Evolutionary conservation across 2,888 invertebrate genomes (phyloP), one percentile per base, ranked within the genome.

Genomic region (Brachyptera risi): DNA sequence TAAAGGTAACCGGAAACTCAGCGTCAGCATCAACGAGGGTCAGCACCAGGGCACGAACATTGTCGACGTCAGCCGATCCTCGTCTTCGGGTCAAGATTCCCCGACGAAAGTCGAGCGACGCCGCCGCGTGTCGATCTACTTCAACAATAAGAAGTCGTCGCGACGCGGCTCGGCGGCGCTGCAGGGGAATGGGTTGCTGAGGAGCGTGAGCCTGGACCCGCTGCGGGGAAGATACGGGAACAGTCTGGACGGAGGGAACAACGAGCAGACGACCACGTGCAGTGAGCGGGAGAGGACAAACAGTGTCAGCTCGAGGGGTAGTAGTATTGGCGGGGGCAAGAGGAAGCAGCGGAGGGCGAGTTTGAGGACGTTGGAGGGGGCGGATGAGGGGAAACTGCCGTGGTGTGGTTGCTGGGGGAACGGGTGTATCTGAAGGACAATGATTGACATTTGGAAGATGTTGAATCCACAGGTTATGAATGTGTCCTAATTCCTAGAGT

Each of bases 401-500:
- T 90, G 90, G 90, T 90, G 90, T 70, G 90, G 88, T 0, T 90
- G 90, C 68, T 90, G 90, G 90, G 90, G 90, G 0, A 89, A 89
- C 66, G 89, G 90, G 0, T 90, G 90, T 73, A 77, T 87, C 57
- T 86, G 47, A 47, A 13, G 47, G 24, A 13, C n/a, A n/a, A n/a
- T n/a, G n/a, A n/a, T n/a, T n/a, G n/a, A n/a, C n/a, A n/a, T n/a
- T n/a, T n/a, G n/a, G n/a, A n/a, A n/a, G n/a, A n/a, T n/a, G n/a
- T n/a, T n/a, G n/a, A n/a, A n/a, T n/a, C n/a, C n/a, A n/a, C n/a
- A n/a, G n/a, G n/a, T n/a, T n/a, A n/a, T n/a, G n/a, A n/a, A n/a
- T n/a, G n/a, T n/a, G n/a, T n/a, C n/a, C n/a, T n/a, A n/a, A n/a
- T n/a, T n/a, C n/a, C n/a, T n/a, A n/a, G n/a, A n/a, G n/a, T n/a